These are phyloP conservation scores for Drosophila carrolli DNA, from an alignment of 1,140 invertebrate species.

Conservation along the genomic window DNA sequence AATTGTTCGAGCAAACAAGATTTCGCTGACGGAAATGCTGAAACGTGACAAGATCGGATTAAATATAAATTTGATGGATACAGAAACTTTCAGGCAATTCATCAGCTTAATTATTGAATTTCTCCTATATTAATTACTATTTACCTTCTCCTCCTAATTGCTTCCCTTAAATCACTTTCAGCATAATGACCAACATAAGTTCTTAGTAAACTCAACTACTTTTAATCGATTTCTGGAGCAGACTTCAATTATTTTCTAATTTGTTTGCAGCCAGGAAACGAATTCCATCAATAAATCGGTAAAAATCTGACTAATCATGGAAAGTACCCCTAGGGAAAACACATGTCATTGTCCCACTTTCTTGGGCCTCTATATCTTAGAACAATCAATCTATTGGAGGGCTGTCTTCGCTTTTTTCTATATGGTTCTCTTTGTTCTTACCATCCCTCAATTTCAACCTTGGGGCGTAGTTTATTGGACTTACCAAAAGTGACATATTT, in stretches of 20 bases:
- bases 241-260: conserved; percentile 74
- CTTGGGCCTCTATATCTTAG: conserved; percentile 14
- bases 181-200: conserved; percentile 51
- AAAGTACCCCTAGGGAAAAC: conserved; percentile 7
- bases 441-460: conserved; percentile 18
- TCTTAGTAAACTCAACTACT: conserved; percentile 2
- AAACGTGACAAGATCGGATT: conserved; percentile 43
- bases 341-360: conserved; percentile 20
- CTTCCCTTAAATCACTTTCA: conserved; percentile 17
- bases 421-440: conserved; percentile 8
- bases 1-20: conserved; percentile 44
- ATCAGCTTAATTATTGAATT: background rate
- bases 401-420: conserved; percentile 7
- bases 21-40: conserved; percentile 13
- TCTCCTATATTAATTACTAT: conserved; percentile 12
- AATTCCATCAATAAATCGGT: conserved; percentile 49
- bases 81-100: conserved; percentile 1
- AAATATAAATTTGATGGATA: background rate
- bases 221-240: conserved; percentile 37
- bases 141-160: conserved; percentile 31
- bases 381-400: conserved; percentile 33
- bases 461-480: conserved; percentile 61
- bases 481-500: conserved; percentile 53
- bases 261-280: conserved; percentile 45
- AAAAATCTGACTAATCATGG: conserved; percentile 33